Conservation (phyloP, 2,888 invertebrate species). For the Apamea sordens region DNA sequence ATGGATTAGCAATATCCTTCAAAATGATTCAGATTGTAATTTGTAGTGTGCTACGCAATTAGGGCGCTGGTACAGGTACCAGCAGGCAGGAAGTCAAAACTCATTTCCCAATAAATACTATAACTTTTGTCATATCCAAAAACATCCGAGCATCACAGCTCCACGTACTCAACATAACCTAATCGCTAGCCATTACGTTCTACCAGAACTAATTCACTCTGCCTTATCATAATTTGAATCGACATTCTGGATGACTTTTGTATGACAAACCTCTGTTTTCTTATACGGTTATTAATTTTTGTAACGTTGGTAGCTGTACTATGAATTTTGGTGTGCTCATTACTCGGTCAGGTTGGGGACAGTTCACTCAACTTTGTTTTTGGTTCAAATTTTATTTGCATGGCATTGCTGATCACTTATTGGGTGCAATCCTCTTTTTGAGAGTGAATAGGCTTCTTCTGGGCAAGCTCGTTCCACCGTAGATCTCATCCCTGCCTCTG, state of each 20-base stretch:
- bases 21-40: too few relatives aligned
- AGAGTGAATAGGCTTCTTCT: too few relatives aligned
- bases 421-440: background rate
- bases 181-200: constrained; percentile 86
- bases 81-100: background rate
- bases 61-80: background rate
- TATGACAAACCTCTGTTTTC: constrained; percentile 89
- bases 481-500: too few relatives aligned
- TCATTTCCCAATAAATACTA: background rate
- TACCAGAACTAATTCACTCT: constrained; percentile 89
- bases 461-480: too few relatives aligned
- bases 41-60: too few relatives aligned
- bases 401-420: background rate
- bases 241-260: constrained; percentile 88
- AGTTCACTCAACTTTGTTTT: constrained; percentile 77
- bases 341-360: constrained; percentile 70
- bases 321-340: constrained; percentile 76
- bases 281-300: constrained; percentile 89
- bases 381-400: constrained; percentile 38
- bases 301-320: constrained; percentile 77
- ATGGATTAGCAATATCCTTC: too few relatives aligned
- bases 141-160: constrained; percentile 55
- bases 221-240: constrained; percentile 90
- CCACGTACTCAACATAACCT: constrained; percentile 74
- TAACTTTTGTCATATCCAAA: constrained; percentile 68